phyloP scores from a whole-genome alignment of 2,888 invertebrate genomes.

The Sphecodes monilicornis region DNA sequence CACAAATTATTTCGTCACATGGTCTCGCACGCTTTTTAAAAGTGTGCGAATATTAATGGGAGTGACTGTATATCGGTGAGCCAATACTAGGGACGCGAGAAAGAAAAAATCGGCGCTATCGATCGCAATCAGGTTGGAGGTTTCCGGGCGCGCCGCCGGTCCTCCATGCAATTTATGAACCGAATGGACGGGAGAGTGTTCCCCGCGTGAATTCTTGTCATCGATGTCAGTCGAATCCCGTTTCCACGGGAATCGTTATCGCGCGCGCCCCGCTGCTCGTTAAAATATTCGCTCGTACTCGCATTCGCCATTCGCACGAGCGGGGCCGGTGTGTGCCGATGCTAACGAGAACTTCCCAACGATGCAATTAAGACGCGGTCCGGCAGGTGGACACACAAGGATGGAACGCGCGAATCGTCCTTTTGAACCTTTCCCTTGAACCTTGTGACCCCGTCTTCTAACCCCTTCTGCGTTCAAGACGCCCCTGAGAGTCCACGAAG shows the following conservation, averaged over 20 bases:
- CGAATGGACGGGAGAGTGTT: background rate
- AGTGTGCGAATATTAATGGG: too few species aligned
- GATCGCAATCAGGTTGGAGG: background rate
- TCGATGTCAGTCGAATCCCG: constrained; percentile 31
- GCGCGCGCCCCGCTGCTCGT: constrained; percentile 52
- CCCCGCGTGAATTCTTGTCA: constrained; percentile 3
- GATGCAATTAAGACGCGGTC: constrained; percentile 60
- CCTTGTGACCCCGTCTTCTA: constrained; percentile 39
- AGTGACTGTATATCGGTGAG: too few species aligned
- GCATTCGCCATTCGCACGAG: constrained; percentile 8
- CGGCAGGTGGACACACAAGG: constrained; percentile 59
- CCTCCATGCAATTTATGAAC: background rate
- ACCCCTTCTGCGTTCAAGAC: constrained; percentile 26
- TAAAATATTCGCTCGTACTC: constrained; percentile 42
- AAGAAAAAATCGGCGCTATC: constrained; percentile 1
- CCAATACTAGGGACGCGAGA: too few species aligned
- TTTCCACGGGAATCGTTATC: constrained; percentile 43
- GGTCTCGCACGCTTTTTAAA: too few species aligned
- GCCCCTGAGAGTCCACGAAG: background rate
- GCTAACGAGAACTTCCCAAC: constrained; percentile 65
- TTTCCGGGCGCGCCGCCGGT: background rate
- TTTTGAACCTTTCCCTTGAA: constrained; percentile 48
- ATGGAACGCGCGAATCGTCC: constrained; percentile 29
- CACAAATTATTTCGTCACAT: too few species aligned
- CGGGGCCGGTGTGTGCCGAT: constrained; percentile 5